phyloP scores from a whole-genome alignment of 1,140 invertebrate genomes.

The Coenobita brevimanus region DNA sequence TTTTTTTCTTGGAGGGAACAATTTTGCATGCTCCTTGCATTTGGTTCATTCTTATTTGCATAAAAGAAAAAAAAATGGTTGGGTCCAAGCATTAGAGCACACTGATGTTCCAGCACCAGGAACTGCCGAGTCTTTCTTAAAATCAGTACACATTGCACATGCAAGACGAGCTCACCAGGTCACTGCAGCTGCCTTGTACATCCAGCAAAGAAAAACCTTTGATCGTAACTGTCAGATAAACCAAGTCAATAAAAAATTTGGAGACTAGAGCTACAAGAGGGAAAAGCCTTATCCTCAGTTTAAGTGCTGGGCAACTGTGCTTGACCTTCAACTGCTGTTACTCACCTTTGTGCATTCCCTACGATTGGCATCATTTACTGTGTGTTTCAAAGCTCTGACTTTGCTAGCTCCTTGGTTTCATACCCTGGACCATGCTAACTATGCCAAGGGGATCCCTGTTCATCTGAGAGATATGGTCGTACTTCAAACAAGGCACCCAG shows the following conservation, averaged over 20 bases:
- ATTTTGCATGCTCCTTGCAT: too few relatives aligned
- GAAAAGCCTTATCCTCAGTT: neutral
- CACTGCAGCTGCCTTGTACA: slow-evolving; percentile 20
- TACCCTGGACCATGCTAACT: neutral
- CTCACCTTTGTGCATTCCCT: slow-evolving; percentile 9
- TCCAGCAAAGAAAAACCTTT: neutral
- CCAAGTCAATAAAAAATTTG: neutral
- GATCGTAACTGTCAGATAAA: slow-evolving; percentile 2
- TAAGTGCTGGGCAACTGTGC: slow-evolving; percentile 32
- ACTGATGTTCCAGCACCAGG: neutral
- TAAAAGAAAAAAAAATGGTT: slow-evolving; percentile 15
- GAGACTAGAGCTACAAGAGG: slow-evolving; percentile 15
- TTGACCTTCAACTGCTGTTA: slow-evolving; percentile 29
- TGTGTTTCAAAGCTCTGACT: too few relatives aligned
- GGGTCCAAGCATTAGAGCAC: slow-evolving; percentile 22
- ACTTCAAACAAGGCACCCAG: slow-evolving; percentile 13
- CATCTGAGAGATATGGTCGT: slow-evolving; percentile 18
- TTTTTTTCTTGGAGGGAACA: too few relatives aligned
- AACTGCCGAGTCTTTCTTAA: neutral
- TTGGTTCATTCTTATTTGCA: too few relatives aligned
- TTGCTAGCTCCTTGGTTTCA: too few relatives aligned
- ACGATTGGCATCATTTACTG: slow-evolving; percentile 3
- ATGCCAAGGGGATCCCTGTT: slow-evolving; percentile 21
- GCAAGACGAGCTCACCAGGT: slow-evolving; percentile 10
- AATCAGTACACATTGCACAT: neutral